phyloP scores from a whole-genome alignment of 2,888 invertebrate genomes.

The Plebejus anna region DNA sequence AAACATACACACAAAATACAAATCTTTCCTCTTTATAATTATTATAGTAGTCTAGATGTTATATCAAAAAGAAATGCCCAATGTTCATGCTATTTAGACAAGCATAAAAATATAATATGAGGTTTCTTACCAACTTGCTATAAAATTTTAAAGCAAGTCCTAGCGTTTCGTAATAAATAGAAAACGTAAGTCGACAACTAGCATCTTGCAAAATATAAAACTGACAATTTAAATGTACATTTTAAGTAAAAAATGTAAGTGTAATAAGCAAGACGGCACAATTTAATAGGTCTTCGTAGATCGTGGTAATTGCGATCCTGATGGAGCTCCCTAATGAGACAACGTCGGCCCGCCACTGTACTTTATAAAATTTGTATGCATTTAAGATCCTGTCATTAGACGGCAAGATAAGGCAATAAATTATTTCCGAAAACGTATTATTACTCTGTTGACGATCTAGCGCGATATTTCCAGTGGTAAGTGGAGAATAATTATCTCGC shows the following conservation, averaged over 20 bases:
- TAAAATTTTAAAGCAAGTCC: neutral
- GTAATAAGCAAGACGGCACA: slow-evolving; percentile 19
- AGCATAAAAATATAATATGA: neutral
- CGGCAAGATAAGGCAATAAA: slow-evolving; percentile 39
- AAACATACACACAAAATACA: too few relatives aligned
- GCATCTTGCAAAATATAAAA: slow-evolving; percentile 1
- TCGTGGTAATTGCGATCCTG: slow-evolving; percentile 41
- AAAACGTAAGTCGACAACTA: neutral
- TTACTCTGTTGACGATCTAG: slow-evolving; percentile 6
- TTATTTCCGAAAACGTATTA: slow-evolving; percentile 35
- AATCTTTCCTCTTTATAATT: too few relatives aligned
- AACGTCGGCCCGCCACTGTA: slow-evolving; percentile 29
- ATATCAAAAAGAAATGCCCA: too few relatives aligned
- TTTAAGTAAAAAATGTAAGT: slow-evolving; percentile 24
- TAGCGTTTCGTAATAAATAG: neutral
- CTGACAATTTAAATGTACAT: slow-evolving; percentile 16
- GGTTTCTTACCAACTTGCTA: neutral
- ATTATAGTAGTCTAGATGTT: too few relatives aligned
- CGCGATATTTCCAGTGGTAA: neutral
- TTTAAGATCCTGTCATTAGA: slow-evolving; percentile 36
- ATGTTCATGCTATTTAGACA: too few relatives aligned
- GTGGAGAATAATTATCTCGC: neutral
- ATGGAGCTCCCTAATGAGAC: slow-evolving; percentile 24
- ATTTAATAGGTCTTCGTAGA: slow-evolving; percentile 33
- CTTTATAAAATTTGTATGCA: slow-evolving; percentile 43